phyloP scores from a whole-genome alignment of 2,113 vertebrate genomes.

The Campylomormyrus numenius region DNA sequence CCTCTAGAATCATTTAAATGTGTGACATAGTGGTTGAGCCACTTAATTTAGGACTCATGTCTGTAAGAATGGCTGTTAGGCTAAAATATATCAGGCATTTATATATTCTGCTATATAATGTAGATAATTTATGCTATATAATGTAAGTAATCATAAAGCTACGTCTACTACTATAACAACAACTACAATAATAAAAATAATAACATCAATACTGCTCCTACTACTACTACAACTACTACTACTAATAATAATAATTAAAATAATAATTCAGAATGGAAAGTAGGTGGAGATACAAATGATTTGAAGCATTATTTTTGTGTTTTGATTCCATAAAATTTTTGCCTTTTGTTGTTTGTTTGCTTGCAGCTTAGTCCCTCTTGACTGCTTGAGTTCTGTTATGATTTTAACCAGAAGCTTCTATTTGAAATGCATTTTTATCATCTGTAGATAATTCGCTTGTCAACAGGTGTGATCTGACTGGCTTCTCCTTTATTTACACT shows the following conservation, averaged over 20 bases:
- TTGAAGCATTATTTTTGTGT: background rate
- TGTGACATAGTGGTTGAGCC: background rate
- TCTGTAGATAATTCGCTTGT: background rate
- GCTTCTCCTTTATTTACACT: slow-evolving; percentile 6
- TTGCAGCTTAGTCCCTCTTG: background rate
- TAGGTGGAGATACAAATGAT: background rate
- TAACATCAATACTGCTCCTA: background rate
- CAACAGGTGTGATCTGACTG: slow-evolving; percentile 6
- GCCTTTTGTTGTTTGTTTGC: slow-evolving; percentile 7
- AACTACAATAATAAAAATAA: background rate
- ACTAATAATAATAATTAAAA: background rate
- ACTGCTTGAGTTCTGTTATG: background rate
- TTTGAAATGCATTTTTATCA: slow-evolving; percentile 13
- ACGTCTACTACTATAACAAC: background rate
- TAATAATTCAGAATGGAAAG: background rate
- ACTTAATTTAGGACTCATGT: background rate
- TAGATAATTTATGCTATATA: background rate
- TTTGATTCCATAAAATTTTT: background rate
- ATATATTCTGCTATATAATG: background rate
- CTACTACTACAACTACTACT: background rate
- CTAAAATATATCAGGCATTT: background rate
- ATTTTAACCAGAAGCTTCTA: slow-evolving; percentile 3
- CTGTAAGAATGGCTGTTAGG: background rate
- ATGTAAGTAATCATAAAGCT: background rate
- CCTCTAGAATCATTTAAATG: background rate